Evolutionary conservation across 2,888 invertebrate genomes (phyloP), one percentile per base, ranked within the genome.

Genomic region (Pycnomerus fuliginosus): DNA sequence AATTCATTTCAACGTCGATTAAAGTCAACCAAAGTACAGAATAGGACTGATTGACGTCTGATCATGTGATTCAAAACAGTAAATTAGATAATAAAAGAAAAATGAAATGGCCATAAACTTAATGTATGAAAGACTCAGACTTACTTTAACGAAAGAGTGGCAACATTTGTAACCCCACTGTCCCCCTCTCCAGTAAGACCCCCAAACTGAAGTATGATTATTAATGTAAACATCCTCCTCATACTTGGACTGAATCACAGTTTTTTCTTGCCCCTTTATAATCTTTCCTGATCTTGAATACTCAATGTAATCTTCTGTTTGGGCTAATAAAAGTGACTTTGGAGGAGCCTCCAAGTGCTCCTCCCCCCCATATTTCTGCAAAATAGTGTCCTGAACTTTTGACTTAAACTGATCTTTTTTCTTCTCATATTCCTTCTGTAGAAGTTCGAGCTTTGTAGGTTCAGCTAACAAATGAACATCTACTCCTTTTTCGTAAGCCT

Each of bases 151-250:
- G 50, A 87, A 85, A 0, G 93, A 92, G 67, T 94, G 87, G 71
- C 99, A 99, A 65, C 99, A 99, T 64, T 88, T 87, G 73, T 85
- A 99, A 0, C 98, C 99, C 99, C 99, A 99, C 47, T 82, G 79
- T 0, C 94, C 95, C 34, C 84, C 84, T 56, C 80, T 80, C 97
- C 98, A 99, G 70, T 79, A 96, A 0, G 97, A 97, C 2, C 99
- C 99, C 90, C 92, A 99, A 3, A 98, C 89, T 1, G 87, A 82
- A 0, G 87, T 90, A 71, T 99, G 99, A 71, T 99, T 99, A 68
- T 92, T 92, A 3, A 87, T 84, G 53, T 84, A 80, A 11, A 90
- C 82, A 70, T 99, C 97, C 72, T 99, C 99, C 66, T 94, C 95
- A 69, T 96, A 99, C 64, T 87, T 87, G 10, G 80, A 93, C 73